Conservation (phyloP, 1,140 invertebrate species). For the Apis dorsata region DNA sequence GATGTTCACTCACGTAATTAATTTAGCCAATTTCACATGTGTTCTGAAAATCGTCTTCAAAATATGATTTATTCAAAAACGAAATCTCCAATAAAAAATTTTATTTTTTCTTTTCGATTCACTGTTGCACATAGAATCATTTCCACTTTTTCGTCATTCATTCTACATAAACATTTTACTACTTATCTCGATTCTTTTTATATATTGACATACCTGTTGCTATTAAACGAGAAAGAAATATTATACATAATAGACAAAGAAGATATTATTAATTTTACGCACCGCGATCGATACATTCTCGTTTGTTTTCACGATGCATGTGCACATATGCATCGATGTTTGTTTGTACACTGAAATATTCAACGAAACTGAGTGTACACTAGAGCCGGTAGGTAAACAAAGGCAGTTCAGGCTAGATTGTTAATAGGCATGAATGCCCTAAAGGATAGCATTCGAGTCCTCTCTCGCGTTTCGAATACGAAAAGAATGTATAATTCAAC, state of each 20-base stretch:
- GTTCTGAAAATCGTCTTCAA: too few species aligned
- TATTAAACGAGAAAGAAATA: not conserved
- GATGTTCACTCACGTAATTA: too few species aligned
- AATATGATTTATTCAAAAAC: too few species aligned
- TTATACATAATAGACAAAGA: not conserved
- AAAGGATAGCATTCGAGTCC: not conserved
- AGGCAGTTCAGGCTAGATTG: not conserved
- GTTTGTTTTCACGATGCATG: not conserved
- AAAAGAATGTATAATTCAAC: not conserved
- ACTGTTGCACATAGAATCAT: too few species aligned
- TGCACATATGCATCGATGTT: constrained; percentile 14
- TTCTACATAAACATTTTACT: not conserved
- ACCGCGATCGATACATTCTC: constrained; percentile 1
- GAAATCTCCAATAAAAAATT: too few species aligned
- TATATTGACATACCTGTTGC: not conserved
- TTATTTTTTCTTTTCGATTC: too few species aligned
- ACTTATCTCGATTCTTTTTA: not conserved
- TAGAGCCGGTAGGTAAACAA: not conserved
- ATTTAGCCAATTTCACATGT: too few species aligned
- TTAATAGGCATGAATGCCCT: constrained; percentile 11
- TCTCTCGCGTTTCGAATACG: not conserved
- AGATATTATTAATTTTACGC: not conserved
- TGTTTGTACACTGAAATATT: constrained; percentile 31
- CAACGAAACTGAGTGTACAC: constrained; percentile 17
- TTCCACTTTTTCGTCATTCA: too few species aligned